Base-by-base conservation (phyloP, 1,140 invertebrate genomes). In the Drosophila arawakana region DNA sequence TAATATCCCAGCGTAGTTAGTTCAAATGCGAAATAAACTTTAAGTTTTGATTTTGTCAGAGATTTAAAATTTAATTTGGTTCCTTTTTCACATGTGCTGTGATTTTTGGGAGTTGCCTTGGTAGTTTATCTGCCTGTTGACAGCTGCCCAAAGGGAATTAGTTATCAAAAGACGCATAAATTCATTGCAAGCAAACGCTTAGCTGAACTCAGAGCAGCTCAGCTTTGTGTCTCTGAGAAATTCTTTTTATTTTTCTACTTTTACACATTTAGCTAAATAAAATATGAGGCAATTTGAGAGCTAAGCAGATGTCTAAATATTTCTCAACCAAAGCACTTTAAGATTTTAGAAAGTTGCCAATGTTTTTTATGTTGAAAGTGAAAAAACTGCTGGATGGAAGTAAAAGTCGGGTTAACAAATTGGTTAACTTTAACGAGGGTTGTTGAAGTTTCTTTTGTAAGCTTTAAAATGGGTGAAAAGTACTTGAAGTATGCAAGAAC, bases 111-210 rank as follows among this genome's bases (percentile, higher is more conserved):
- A 66, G 83, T 89, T 73, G 84, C 80, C 73, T 15, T 83, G 69
- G 84, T 54, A 83, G 84, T 88, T 89, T 86, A 86, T 83, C 83
- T 86, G 73, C 52, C 68, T 80, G 83, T 77, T 83, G 84, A 88
- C 80, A 89, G 84, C 62, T 65, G 83, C 77, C 83, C 83, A 88
- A 88, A 89, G 84, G 84, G 83, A 88, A 88, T 88, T 88, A 80
- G 77, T 83, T 88, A 88, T 88, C 84, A 88, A 89, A 88, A 83
- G 84, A 88, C 70, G 80, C 84, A 88, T 89, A 89, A 89, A 88
- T 83, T 77, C 84, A 83, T 78, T 78, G 78, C 71, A 52, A 66
- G 55, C 60, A 80, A 78, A 76, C 67, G 44, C 47, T 73, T 68
- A 49, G 41, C 50, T 46, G 11, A 55, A 59, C 70, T 65, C 13